Conservation (phyloP, 2,113 vertebrate species). For the Collichthys lucidus region DNA sequence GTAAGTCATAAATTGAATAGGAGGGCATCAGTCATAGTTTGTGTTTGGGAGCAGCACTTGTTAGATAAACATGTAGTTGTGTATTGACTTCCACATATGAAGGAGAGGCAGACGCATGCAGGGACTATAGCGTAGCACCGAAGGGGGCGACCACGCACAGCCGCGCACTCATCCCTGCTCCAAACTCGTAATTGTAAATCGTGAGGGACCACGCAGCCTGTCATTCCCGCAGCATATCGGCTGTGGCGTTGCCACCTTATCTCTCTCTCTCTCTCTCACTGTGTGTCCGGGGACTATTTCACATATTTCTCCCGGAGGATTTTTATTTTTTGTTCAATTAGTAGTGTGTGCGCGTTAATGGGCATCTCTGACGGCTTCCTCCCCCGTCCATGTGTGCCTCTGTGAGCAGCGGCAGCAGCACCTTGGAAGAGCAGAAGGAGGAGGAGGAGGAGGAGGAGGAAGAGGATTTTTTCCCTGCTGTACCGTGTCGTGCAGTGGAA, state of each 20-base stretch:
- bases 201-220: slow-evolving; percentile 80
- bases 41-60: not conserved
- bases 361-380: slow-evolving; percentile 60
- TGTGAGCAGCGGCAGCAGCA: slow-evolving; percentile 60
- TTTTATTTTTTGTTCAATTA: slow-evolving; percentile 34
- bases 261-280: slow-evolving; percentile 60
- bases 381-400: slow-evolving; percentile 61
- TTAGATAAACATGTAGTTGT: not conserved
- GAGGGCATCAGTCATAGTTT: not conserved
- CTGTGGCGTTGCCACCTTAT: slow-evolving; percentile 84
- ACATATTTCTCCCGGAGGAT: slow-evolving; percentile 52
- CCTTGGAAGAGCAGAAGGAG: slow-evolving; percentile 58
- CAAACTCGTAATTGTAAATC: slow-evolving; percentile 70
- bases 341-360: slow-evolving; percentile 55
- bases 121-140: slow-evolving; percentile 59
- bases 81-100: not conserved
- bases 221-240: slow-evolving; percentile 81
- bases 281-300: slow-evolving; percentile 64
- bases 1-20: not conserved
- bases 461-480: slow-evolving; percentile 63
- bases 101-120: not conserved
- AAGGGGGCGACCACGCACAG: slow-evolving; percentile 81
- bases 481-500: slow-evolving; percentile 76
- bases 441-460: slow-evolving; percentile 24
- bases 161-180: slow-evolving; percentile 53